A percentile compares a stretch with the other conserved stretches of the same genome.
Conservation (phyloP, 1,140 invertebrate genomes). For the Euwallacea similis region DNA sequence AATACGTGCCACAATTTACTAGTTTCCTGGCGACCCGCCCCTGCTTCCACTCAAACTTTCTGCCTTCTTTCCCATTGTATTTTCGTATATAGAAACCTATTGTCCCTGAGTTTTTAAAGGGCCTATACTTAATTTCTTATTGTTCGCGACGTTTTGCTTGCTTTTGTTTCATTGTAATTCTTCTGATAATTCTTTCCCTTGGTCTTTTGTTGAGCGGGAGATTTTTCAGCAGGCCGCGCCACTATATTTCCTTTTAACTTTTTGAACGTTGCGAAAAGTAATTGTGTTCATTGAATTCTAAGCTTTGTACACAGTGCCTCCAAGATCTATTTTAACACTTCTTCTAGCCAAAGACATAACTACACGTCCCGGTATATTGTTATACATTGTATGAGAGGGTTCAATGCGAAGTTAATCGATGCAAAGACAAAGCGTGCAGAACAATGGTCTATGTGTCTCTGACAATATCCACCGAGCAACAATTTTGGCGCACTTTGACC, state of each 20-base stretch:
- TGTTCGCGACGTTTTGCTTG: constrained; percentile 39
- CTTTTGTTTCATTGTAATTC: constrained; percentile 44
- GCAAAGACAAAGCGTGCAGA: no score
- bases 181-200: constrained; percentile 38
- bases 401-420: no score
- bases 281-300: neutral
- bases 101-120: constrained; percentile 45
- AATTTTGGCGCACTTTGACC: no score
- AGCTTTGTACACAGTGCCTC: no score
- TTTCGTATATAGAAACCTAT: constrained; percentile 48
- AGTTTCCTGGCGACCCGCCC: constrained; percentile 36
- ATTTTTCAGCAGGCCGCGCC: constrained; percentile 13
- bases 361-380: no score
- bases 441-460: no score
- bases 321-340: no score
- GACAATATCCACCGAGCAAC: no score
- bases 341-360: no score
- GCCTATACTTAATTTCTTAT: constrained; percentile 43
- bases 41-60: constrained; percentile 40
- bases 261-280: constrained; percentile 4
- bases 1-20: constrained; percentile 40
- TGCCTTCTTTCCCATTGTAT: constrained; percentile 48
- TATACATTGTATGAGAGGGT: no score
- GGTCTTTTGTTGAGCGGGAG: constrained; percentile 27
- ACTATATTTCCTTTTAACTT: constrained; percentile 19